phyloP scores from a whole-genome alignment of 2,888 invertebrate species.

The Matsumyia berberina region DNA sequence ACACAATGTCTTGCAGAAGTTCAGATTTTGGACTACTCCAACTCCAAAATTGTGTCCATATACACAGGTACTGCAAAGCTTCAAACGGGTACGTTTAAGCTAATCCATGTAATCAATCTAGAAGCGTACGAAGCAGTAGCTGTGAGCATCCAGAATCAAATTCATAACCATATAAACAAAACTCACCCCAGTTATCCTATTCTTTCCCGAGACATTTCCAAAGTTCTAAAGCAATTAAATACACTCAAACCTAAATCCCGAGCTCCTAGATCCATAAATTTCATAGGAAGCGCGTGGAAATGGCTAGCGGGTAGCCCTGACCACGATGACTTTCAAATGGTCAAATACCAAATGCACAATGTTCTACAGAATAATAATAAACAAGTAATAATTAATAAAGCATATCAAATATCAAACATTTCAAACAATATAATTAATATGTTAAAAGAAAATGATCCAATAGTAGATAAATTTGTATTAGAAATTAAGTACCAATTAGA shows the following conservation, averaged over 20 bases:
- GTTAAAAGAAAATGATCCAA: slow-evolving; percentile 30
- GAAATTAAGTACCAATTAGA: slow-evolving; percentile 52
- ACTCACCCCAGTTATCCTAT: too few species aligned
- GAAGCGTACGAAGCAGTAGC: too few species aligned
- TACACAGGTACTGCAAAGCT: too few species aligned
- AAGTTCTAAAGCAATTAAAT: neutral
- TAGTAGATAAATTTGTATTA: slow-evolving; percentile 24
- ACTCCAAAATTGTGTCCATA: too few species aligned
- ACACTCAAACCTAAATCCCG: neutral
- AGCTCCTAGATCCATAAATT: slow-evolving; percentile 43
- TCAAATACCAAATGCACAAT: slow-evolving; percentile 41
- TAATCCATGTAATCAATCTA: slow-evolving; percentile 11
- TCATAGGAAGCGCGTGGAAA: slow-evolving; percentile 55
- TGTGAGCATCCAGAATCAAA: too few species aligned
- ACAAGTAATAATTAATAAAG: slow-evolving; percentile 62
- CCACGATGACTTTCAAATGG: slow-evolving; percentile 53
- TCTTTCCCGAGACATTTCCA: neutral
- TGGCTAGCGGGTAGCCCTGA: slow-evolving; percentile 58
- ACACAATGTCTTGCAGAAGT: slow-evolving; percentile 12
- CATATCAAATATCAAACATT: slow-evolving; percentile 39
- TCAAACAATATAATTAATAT: slow-evolving; percentile 60
- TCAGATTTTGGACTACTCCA: too few species aligned
- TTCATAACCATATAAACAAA: too few species aligned
- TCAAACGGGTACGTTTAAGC: slow-evolving; percentile 16
- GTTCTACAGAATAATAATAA: slow-evolving; percentile 41